Percentiles rank a stretch among this genome's conserved stretches.
phyloP scores from a whole-genome alignment of 2,888 invertebrate species.

The Empis livida region DNA sequence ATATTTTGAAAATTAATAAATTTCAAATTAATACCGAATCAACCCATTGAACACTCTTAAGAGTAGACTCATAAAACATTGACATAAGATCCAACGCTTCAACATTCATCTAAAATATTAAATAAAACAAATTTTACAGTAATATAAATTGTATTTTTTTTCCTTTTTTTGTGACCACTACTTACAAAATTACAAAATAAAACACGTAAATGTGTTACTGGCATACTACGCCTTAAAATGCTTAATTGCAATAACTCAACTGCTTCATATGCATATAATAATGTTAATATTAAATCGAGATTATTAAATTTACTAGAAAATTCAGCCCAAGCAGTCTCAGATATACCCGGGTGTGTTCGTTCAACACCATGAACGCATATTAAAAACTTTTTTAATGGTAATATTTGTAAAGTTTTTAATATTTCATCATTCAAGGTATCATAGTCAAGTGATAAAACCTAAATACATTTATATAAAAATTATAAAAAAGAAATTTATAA shows the following conservation, averaged over 20 bases:
- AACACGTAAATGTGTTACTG: constrained; percentile 56
- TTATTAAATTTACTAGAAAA: constrained; percentile 35
- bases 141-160: neutral
- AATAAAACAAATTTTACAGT: neutral
- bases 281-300: constrained; percentile 29
- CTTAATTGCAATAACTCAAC: constrained; percentile 46
- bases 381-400: constrained; percentile 44
- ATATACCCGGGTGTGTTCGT: constrained; percentile 47
- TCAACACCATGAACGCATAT: constrained; percentile 58
- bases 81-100: constrained; percentile 34
- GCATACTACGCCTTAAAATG: constrained; percentile 55
- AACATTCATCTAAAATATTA: constrained; percentile 25
- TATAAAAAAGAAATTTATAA: neutral
- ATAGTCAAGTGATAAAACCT: constrained; percentile 32
- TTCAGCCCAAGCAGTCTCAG: constrained; percentile 49
- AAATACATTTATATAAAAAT: neutral
- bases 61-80: constrained; percentile 26
- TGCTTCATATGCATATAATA: constrained; percentile 56
- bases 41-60: constrained; percentile 34
- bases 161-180: constrained; percentile 4
- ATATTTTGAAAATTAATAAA: neutral
- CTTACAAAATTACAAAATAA: constrained; percentile 56
- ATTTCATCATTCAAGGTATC: constrained; percentile 32
- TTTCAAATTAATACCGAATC: constrained; percentile 22
- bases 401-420: constrained; percentile 27